phyloP scores from a whole-genome alignment of 2,113 vertebrate genomes.

The Setophaga kirtlandii region DNA sequence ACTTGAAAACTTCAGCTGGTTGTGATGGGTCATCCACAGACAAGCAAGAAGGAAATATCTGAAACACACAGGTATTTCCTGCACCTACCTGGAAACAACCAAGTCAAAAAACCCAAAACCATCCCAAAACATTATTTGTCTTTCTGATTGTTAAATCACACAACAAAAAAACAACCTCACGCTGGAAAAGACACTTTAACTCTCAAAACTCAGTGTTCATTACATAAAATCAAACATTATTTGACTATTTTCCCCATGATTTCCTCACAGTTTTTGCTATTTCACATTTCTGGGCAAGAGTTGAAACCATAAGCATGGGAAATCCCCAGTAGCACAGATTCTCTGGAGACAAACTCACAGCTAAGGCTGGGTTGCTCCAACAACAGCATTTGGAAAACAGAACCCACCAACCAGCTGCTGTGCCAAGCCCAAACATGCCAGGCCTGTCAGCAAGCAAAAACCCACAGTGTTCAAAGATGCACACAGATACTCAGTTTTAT shows the following conservation, averaged over 20 bases:
- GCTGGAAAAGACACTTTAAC: fast-evolving
- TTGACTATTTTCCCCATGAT: not conserved
- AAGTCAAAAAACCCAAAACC: no score
- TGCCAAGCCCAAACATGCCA: not conserved
- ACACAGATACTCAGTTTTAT: not conserved
- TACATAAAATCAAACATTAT: not conserved
- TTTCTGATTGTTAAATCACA: not conserved
- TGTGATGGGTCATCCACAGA: not conserved
- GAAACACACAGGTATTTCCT: not conserved
- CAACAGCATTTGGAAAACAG: not conserved
- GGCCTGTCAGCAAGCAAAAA: not conserved
- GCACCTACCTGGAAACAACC: not conserved
- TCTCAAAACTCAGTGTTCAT: not conserved
- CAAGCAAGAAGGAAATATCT: not conserved
- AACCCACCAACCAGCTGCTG: not conserved
- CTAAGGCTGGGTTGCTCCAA: not conserved
- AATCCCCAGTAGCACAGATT: not conserved
- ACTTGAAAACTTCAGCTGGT: not conserved
- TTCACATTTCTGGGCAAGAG: not conserved
- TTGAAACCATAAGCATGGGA: not conserved
- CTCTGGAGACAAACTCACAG: not conserved
- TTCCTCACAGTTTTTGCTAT: not conserved
- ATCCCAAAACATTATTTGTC: not conserved
- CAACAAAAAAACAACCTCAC: not conserved
- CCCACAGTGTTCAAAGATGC: not conserved